phyloP scores from a whole-genome alignment of 2,888 invertebrate species.

The Margaritifera margaritifera region DNA sequence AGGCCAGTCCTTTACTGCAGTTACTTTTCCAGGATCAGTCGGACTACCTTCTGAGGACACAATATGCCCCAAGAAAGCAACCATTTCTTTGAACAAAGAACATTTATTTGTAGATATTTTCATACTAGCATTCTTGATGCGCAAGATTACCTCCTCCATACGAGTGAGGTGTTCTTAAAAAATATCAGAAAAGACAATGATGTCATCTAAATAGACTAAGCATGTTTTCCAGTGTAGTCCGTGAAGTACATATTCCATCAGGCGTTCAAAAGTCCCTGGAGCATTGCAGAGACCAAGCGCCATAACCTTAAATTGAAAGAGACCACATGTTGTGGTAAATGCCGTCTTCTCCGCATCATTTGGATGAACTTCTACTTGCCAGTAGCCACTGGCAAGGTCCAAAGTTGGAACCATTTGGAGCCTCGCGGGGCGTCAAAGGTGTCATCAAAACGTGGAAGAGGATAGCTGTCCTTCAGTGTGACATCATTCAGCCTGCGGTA shows the following conservation, averaged over 20 bases:
- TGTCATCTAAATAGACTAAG: constrained; percentile 35
- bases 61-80: constrained; percentile 8
- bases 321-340: constrained; percentile 20
- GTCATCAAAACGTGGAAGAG: no score
- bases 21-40: constrained; percentile 2
- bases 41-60: no score
- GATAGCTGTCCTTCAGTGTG: no score
- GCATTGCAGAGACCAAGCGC: constrained; percentile 47
- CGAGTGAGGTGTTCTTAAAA: constrained; percentile 6
- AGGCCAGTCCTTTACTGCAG: constrained; percentile 1
- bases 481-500: no score
- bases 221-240: constrained; percentile 23
- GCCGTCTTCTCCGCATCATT: constrained; percentile 24
- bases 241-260: constrained; percentile 34
- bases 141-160: background rate
- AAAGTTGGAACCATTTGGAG: constrained; percentile 27
- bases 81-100: constrained; percentile 1
- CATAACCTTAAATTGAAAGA: constrained; percentile 33
- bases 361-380: constrained; percentile 26
- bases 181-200: constrained; percentile 19
- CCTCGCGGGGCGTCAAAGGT: background rate
- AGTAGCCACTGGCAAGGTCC: constrained; percentile 36
- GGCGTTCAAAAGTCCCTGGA: constrained; percentile 36
- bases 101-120: constrained; percentile 14
- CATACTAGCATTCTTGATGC: constrained; percentile 3